Conservation (phyloP, 2,797 vertebrate species). For the Rachycentron canadum region DNA sequence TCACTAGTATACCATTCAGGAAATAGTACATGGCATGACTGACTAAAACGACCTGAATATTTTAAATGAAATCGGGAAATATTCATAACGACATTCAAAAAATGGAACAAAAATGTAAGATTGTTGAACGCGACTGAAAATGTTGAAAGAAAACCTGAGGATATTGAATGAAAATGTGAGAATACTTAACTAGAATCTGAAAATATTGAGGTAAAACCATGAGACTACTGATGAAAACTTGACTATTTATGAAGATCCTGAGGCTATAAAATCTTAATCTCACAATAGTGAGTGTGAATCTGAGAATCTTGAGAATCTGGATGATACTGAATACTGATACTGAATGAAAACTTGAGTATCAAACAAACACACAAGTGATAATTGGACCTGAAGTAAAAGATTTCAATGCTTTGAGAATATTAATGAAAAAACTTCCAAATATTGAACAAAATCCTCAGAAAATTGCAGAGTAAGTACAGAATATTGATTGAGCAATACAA, state of each 20-base stretch:
- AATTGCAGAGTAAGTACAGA: too few relatives aligned
- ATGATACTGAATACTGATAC: too few relatives aligned
- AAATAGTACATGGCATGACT: not conserved
- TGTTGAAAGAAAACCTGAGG: not conserved
- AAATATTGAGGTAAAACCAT: too few relatives aligned
- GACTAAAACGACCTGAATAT: not conserved
- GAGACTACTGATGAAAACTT: too few relatives aligned
- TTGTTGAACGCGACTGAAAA: not conserved
- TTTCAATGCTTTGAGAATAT: too few relatives aligned
- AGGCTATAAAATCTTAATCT: not conserved
- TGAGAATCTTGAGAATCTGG: not conserved
- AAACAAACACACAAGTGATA: too few relatives aligned
- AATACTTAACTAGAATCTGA: not conserved
- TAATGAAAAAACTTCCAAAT: not conserved
- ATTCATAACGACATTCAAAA: not conserved
- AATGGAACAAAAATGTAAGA: not conserved
- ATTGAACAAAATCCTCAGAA: not conserved
- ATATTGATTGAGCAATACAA: too few relatives aligned
- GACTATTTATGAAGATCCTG: not conserved
- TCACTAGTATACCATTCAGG: not conserved
- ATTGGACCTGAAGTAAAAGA: too few relatives aligned
- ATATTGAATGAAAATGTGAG: not conserved
- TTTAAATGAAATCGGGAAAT: not conserved
- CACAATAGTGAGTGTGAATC: not conserved
- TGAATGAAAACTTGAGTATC: not conserved